Conservation (phyloP, 2,888 invertebrate species). For the Lycophotia porphyrea region DNA sequence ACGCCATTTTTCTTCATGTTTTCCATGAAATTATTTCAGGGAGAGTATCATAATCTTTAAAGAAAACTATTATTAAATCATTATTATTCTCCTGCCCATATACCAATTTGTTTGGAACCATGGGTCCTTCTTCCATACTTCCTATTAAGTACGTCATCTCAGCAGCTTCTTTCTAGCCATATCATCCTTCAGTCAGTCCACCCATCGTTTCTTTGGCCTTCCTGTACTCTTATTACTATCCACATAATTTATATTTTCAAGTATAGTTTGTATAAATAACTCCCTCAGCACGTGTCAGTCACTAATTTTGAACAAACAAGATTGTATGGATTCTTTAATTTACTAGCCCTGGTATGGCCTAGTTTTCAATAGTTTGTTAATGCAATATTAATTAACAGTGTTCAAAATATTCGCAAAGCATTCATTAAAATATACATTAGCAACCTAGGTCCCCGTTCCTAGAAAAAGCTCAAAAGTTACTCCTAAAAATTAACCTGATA, state of each 20-base stretch:
- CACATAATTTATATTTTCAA: background rate
- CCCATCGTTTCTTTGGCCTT: background rate
- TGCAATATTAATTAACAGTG: background rate
- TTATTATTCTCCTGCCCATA: background rate
- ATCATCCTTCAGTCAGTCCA: background rate
- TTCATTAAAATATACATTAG: background rate
- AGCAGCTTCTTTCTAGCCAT: background rate
- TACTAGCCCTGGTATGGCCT: background rate
- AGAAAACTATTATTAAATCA: background rate
- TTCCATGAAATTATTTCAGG: background rate
- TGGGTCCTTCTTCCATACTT: background rate
- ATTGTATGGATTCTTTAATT: slow-evolving; percentile 26
- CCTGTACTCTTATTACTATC: background rate
- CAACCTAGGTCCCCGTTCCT: background rate
- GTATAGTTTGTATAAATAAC: no score
- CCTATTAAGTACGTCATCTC: background rate
- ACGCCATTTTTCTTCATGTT: background rate
- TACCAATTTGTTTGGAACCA: background rate
- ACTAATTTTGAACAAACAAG: background rate
- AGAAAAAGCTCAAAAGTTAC: background rate
- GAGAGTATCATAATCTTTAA: background rate
- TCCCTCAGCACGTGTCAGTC: background rate
- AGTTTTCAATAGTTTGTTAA: background rate
- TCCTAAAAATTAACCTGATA: background rate
- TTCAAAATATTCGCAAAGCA: no score